These are phyloP conservation scores for Ichneumoninae sp. DNA, from an alignment of 2,888 invertebrate species.

Conservation along the genomic window DNA sequence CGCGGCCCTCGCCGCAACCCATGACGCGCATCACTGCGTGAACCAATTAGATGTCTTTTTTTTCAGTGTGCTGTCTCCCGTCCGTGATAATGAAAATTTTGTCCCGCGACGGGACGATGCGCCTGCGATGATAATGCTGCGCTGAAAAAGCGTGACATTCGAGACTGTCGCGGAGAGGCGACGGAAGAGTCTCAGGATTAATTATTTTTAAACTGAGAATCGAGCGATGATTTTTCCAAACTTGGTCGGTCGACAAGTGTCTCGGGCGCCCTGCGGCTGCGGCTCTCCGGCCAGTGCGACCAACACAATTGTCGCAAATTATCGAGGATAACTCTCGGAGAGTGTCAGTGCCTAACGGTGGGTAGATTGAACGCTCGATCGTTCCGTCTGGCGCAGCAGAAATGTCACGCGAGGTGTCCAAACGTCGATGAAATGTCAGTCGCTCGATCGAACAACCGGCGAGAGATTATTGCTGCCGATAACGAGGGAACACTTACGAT, in stretches of 20 bases:
- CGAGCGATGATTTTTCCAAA: slow-evolving; percentile 14
- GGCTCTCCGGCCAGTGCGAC: slow-evolving; percentile 22
- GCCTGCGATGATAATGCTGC: background rate
- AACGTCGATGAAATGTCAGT: slow-evolving; percentile 64
- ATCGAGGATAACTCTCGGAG: slow-evolving; percentile 1
- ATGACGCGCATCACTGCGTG: slow-evolving; percentile 52
- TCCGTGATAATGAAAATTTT: background rate
- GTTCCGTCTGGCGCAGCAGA: slow-evolving; percentile 25
- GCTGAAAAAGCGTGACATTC: background rate
- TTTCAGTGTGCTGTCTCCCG: background rate
- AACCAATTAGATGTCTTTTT: slow-evolving; percentile 56
- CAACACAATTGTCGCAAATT: slow-evolving; percentile 26
- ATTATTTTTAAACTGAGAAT: background rate
- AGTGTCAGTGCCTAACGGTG: background rate
- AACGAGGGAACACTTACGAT: background rate
- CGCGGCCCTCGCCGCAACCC: slow-evolving; percentile 12
- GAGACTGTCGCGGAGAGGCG: background rate
- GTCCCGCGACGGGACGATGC: background rate
- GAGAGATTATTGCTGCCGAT: slow-evolving; percentile 31
- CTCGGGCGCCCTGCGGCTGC: background rate
- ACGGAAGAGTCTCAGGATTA: background rate
- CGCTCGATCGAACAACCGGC: slow-evolving; percentile 56
- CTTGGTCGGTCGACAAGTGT: slow-evolving; percentile 24
- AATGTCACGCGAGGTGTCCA: slow-evolving; percentile 57
- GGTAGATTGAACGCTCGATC: slow-evolving; percentile 14